These are phyloP conservation scores for Helleia helle DNA, from an alignment of 2,888 invertebrate genomes.

Conservation along the genomic window DNA sequence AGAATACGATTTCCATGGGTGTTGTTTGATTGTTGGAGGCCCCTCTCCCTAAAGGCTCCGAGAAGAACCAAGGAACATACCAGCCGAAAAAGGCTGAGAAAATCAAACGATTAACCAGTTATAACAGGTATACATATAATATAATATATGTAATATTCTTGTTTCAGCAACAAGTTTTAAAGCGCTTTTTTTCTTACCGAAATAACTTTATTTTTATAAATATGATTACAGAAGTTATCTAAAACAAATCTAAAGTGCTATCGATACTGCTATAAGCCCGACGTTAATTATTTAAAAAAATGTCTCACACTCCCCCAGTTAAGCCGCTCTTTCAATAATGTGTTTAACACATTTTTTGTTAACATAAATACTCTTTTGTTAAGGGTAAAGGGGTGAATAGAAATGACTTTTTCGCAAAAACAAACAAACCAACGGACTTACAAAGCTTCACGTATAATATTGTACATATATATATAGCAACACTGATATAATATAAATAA, in stretches of 20 bases:
- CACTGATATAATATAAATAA: too few species aligned
- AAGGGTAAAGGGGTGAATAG: neutral
- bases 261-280: neutral
- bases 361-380: neutral
- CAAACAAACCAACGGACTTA: too few species aligned
- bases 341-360: neutral
- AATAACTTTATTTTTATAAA: neutral
- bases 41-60: too few species aligned
- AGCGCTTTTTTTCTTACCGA: too few species aligned
- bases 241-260: neutral
- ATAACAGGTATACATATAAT: too few species aligned
- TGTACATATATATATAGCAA: neutral
- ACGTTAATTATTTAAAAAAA: slow-evolving; percentile 4
- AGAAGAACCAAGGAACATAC: too few species aligned
- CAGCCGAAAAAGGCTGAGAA: too few species aligned
- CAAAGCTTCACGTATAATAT: neutral
- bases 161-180: too few species aligned
- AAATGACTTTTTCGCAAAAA: neutral
- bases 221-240: slow-evolving; percentile 3
- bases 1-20: too few species aligned
- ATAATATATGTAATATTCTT: too few species aligned
- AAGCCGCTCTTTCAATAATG: neutral
- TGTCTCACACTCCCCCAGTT: slow-evolving; percentile 1
- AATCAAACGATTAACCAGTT: too few species aligned
- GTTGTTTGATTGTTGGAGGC: too few species aligned